Conservation (phyloP, 2,888 invertebrate species). For the Chrysolina haemoptera region DNA sequence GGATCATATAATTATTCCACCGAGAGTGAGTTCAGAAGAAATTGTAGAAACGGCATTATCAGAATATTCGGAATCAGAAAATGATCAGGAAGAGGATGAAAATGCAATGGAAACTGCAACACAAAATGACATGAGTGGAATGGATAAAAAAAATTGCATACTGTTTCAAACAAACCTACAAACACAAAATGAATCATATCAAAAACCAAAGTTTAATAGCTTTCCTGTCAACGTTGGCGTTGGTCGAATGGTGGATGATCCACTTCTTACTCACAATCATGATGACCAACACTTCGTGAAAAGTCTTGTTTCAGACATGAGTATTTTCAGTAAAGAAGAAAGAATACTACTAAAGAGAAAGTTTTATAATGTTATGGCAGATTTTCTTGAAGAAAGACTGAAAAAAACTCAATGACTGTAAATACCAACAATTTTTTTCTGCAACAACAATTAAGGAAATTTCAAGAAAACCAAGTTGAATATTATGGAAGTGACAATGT, state of each 20-base stretch:
- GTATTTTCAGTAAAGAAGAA: constrained; percentile 23
- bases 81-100: background rate
- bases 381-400: constrained; percentile 6
- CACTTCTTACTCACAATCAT: background rate
- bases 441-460: no score
- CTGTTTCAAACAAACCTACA: background rate
- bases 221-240: background rate
- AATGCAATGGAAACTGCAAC: background rate
- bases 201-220: background rate
- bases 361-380: background rate
- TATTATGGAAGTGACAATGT: no score
- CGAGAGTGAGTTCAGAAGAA: background rate
- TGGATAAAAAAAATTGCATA: background rate
- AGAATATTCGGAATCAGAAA: constrained; percentile 12
- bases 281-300: constrained; percentile 13
- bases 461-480: no score
- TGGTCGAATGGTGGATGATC: background rate
- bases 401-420: background rate
- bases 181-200: constrained; percentile 3
- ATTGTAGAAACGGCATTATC: background rate
- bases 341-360: background rate
- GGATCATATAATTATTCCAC: constrained; percentile 13
- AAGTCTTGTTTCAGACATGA: constrained; percentile 11
- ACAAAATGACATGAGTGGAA: background rate
- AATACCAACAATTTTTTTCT: background rate